Evolutionary conservation across 2,113 vertebrate genomes (phyloP).

Genomic region (Sinocyclocheilus anshuiensis): DNA sequence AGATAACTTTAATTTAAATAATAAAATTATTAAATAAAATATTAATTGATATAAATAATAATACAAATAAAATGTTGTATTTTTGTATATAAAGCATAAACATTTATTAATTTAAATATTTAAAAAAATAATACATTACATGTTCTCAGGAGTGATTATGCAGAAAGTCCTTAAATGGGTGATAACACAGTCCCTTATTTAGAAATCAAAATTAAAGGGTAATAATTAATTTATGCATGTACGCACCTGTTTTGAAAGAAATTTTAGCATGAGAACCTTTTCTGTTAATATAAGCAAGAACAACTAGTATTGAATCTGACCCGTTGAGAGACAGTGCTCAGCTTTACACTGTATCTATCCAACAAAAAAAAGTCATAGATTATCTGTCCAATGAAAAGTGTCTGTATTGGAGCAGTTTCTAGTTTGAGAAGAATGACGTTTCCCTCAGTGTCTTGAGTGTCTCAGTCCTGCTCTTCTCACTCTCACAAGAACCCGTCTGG

Average conservation of each 20-base stretch:
- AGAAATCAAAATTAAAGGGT: neutral
- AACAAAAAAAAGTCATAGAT: neutral
- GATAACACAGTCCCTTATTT: neutral
- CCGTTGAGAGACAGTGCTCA: neutral
- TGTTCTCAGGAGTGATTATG: too few species aligned
- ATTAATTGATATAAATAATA: too few species aligned
- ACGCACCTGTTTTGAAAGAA: neutral
- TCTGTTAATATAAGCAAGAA: neutral
- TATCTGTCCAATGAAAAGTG: neutral
- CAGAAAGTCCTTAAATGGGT: neutral
- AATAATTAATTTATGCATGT: neutral
- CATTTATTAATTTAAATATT: neutral
- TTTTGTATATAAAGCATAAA: neutral
- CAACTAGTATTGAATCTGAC: neutral
- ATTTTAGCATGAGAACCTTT: neutral
- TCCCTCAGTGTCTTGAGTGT: constrained; percentile 23
- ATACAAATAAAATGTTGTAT: too few species aligned
- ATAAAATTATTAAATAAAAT: too few species aligned
- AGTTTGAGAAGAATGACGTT: neutral
- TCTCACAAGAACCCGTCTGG: neutral
- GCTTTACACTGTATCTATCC: neutral
- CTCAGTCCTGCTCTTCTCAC: neutral
- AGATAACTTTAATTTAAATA: neutral
- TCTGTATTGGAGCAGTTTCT: neutral
- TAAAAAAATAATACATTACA: too few species aligned